A percentile compares a stretch with the other conserved stretches of the same genome.
Evolutionary conservation across 2,797 vertebrate genomes (phyloP).

Genomic region (Microctenopoma steveboyesi): DNA sequence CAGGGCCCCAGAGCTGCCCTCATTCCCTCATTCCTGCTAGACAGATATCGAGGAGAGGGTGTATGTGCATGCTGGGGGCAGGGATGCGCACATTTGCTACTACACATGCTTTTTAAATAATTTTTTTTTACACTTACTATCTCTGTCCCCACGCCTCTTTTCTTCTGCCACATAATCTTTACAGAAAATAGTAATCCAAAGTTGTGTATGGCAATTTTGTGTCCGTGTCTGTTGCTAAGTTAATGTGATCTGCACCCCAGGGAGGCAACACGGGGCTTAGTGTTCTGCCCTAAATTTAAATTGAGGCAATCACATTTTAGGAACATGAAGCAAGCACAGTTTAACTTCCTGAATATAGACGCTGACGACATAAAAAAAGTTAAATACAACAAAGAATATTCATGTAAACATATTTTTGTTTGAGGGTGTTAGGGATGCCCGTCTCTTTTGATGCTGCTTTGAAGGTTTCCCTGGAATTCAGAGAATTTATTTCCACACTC

Average conservation of each 20-base stretch:
- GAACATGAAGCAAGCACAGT: neutral
- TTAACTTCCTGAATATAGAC: neutral
- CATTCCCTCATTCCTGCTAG: constrained; percentile 70
- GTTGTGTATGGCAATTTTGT: constrained; percentile 7
- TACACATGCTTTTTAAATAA: neutral
- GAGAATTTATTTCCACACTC: constrained; percentile 66
- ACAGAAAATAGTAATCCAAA: constrained; percentile 2
- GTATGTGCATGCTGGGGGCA: constrained; percentile 19
- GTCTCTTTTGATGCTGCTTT: constrained; percentile 53
- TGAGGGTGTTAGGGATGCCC: constrained; percentile 36
- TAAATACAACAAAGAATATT: neutral
- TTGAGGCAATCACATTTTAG: neutral
- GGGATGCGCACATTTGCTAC: constrained; percentile 20
- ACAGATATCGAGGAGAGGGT: constrained; percentile 35
- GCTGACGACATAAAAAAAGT: neutral
- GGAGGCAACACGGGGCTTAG: neutral
- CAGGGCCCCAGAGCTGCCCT: constrained; percentile 65
- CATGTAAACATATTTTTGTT: neutral
- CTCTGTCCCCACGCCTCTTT: constrained; percentile 13
- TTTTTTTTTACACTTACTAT: neutral
- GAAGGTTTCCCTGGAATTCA: constrained; percentile 80
- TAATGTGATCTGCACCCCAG: constrained; percentile 16
- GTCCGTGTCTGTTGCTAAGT: constrained; percentile 10
- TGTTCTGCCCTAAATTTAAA: constrained; percentile 26
- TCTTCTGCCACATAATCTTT: constrained; percentile 16